Evolutionary conservation across 1,140 invertebrate genomes (phyloP).

Genomic region (Drosophila erecta): DNA sequence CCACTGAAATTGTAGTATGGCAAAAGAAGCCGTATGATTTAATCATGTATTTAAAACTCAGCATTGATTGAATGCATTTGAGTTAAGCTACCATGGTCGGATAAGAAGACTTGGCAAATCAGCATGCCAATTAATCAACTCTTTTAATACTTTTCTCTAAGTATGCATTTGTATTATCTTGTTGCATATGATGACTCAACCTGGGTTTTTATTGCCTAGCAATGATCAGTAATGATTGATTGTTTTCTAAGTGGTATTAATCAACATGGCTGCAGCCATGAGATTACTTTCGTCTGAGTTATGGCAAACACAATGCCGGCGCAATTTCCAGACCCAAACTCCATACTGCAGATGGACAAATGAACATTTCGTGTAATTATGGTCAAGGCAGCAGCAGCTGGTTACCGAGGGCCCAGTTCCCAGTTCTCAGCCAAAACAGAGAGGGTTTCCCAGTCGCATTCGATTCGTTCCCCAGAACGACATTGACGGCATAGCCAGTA

Average conservation of each 20-base stretch:
- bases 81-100: constrained; percentile 1
- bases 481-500: constrained; percentile 34
- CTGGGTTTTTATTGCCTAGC: neutral
- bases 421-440: constrained; percentile 1
- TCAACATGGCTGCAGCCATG: constrained; percentile 23
- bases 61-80: constrained; percentile 20
- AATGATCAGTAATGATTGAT: constrained; percentile 24
- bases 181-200: no score
- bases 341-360: constrained; percentile 36
- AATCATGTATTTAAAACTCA: constrained; percentile 10
- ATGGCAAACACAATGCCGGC: constrained; percentile 8
- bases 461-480: constrained; percentile 32
- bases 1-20: constrained; percentile 11
- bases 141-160: neutral
- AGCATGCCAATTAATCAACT: no score
- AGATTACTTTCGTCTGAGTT: constrained; percentile 39
- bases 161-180: neutral
- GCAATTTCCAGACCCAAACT: constrained; percentile 8
- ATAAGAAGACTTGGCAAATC: neutral
- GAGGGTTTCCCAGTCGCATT: constrained; percentile 26
- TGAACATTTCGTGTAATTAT: constrained; percentile 54
- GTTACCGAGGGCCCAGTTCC: constrained; percentile 56
- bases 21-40: constrained; percentile 21
- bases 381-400: constrained; percentile 43
- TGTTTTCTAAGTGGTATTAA: constrained; percentile 37